A percentile compares a stretch with the other conserved stretches of the same genome.
Conservation (phyloP, 1,140 invertebrate species). For the Leptonema lineaticorne region DNA sequence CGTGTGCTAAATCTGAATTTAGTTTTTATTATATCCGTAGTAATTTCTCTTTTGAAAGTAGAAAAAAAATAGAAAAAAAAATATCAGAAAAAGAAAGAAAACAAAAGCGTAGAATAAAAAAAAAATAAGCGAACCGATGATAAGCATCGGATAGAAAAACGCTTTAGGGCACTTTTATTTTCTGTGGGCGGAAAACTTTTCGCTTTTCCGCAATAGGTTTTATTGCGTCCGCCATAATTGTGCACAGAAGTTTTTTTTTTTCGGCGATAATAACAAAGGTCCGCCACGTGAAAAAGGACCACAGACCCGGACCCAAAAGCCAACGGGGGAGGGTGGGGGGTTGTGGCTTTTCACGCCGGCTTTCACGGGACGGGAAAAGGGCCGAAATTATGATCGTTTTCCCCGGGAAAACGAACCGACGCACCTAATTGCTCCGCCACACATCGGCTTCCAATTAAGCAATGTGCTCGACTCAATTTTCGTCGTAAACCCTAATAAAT, state of each 20-base stretch:
- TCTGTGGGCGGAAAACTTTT: neutral
- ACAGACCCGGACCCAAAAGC: neutral
- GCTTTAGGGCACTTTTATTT: neutral
- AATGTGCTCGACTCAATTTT: neutral
- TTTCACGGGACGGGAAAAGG: neutral
- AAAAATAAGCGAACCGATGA: too few relatives aligned
- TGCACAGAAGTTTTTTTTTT: conserved; percentile 3
- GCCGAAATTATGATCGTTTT: neutral
- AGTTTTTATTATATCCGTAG: too few relatives aligned
- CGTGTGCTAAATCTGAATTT: too few relatives aligned
- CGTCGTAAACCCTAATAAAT: neutral
- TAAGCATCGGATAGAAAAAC: conserved; percentile 4
- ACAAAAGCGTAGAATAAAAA: too few relatives aligned
- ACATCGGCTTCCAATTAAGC: neutral
- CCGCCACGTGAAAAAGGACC: too few relatives aligned
- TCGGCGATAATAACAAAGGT: neutral
- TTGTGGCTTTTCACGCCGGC: neutral
- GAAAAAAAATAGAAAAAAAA: neutral
- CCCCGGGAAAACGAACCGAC: neutral
- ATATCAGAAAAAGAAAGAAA: neutral
- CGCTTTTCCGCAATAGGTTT: neutral
- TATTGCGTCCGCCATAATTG: conserved; percentile 13
- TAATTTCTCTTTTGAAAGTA: too few relatives aligned
- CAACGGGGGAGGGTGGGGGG: too few relatives aligned
- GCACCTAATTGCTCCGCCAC: neutral